Evolutionary conservation across 92 coral and sea anemone species (phyloP).

Genomic region (Zoanthus sociatus): DNA sequence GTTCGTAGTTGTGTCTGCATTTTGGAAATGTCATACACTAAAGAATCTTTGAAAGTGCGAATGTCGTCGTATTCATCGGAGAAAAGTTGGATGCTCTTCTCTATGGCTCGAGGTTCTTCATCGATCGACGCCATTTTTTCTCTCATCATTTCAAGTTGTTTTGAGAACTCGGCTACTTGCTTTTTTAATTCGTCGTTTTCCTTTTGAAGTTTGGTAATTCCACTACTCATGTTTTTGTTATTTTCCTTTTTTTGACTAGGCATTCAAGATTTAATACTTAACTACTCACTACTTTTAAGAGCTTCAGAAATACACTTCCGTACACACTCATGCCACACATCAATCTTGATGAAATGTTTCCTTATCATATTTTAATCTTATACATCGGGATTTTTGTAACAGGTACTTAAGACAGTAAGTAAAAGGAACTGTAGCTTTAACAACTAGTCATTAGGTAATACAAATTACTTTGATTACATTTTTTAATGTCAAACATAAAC

Average conservation of each 20-base stretch:
- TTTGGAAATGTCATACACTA: too few species aligned
- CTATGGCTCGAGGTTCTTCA: constrained; percentile 18
- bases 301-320: not conserved
- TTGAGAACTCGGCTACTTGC: constrained; percentile 38
- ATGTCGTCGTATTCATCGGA: too few species aligned
- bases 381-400: not conserved
- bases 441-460: not conserved
- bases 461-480: not conserved
- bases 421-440: not conserved
- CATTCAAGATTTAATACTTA: not conserved
- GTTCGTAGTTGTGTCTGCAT: too few species aligned
- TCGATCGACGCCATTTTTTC: constrained; percentile 35
- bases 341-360: not conserved
- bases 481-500: not conserved
- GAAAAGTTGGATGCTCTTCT: not conserved
- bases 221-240: constrained; percentile 28
- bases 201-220: constrained; percentile 30
- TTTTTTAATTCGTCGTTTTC: constrained; percentile 39
- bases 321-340: not conserved
- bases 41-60: too few species aligned
- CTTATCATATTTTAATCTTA: not conserved
- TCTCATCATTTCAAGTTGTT: constrained; percentile 27
- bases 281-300: not conserved
- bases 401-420: not conserved
- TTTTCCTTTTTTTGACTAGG: constrained; percentile 28